Evolutionary conservation across 2,888 invertebrate genomes (phyloP).

Genomic region (Pyralis farinalis): DNA sequence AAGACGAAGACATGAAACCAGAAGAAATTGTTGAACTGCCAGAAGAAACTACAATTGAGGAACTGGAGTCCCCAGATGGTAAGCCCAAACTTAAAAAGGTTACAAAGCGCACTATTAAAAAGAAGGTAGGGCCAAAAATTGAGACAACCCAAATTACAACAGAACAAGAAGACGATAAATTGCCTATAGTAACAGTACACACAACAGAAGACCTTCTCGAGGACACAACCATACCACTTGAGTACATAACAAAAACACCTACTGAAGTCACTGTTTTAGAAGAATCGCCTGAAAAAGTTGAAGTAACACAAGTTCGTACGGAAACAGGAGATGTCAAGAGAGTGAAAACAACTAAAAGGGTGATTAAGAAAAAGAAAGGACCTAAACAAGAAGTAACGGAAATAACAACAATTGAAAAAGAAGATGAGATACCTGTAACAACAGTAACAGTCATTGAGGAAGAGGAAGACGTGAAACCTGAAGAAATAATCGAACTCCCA

Average conservation of each 20-base stretch:
- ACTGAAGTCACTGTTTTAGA: constrained; percentile 22
- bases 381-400: constrained; percentile 45
- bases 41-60: constrained; percentile 24
- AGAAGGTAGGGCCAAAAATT: constrained; percentile 36
- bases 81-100: constrained; percentile 32
- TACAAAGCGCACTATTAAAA: constrained; percentile 27
- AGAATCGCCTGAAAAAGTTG: constrained; percentile 21
- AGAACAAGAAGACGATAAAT: constrained; percentile 27
- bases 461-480: not conserved
- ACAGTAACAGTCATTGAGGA: constrained; percentile 28
- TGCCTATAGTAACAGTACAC: constrained; percentile 21
- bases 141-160: constrained; percentile 34
- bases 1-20: constrained; percentile 1
- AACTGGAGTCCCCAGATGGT: constrained; percentile 28
- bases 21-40: constrained; percentile 25
- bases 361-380: constrained; percentile 48
- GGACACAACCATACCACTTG: constrained; percentile 21
- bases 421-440: constrained; percentile 45
- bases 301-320: constrained; percentile 20
- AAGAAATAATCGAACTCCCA: constrained; percentile 24
- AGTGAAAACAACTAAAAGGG: constrained; percentile 20
- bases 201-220: constrained; percentile 24
- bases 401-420: constrained; percentile 52
- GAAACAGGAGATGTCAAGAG: constrained; percentile 18
- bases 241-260: constrained; percentile 9